phyloP scores from a whole-genome alignment of 2,888 invertebrate species.

The Diadromus collaris region DNA sequence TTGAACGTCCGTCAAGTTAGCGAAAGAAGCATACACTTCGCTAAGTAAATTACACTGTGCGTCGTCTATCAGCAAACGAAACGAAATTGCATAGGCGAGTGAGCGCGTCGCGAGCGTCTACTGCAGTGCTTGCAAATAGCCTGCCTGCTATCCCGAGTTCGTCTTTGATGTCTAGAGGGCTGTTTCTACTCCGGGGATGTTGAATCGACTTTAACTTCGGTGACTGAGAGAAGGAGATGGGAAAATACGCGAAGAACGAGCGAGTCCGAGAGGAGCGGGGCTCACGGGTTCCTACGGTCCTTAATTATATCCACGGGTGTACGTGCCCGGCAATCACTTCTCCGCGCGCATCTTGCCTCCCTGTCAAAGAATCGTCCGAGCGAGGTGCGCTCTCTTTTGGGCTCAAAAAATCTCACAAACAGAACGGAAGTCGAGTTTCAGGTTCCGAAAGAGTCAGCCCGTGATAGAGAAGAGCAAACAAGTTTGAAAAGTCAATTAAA shows the following conservation, averaged over 20 bases:
- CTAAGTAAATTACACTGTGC: conserved; percentile 16
- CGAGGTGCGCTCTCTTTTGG: conserved; percentile 28
- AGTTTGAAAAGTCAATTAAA: neutral
- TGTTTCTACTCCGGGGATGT: conserved; percentile 43
- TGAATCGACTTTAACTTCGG: conserved; percentile 26
- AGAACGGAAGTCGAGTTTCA: conserved; percentile 58
- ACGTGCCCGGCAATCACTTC: conserved; percentile 1
- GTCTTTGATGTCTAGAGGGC: conserved; percentile 53
- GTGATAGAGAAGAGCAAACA: conserved; percentile 24
- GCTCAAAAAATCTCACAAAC: conserved; percentile 56
- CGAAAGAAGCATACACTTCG: neutral
- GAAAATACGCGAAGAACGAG: conserved; percentile 8
- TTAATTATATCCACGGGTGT: conserved; percentile 51
- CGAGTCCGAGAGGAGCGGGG: neutral
- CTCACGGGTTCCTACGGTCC: conserved; percentile 42
- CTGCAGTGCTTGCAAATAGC: conserved; percentile 50
- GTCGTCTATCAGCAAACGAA: conserved; percentile 1
- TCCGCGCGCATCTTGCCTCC: conserved; percentile 15
- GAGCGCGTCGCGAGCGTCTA: conserved; percentile 2
- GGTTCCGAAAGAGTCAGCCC: conserved; percentile 6
- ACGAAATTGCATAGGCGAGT: neutral
- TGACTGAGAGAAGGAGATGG: conserved; percentile 33
- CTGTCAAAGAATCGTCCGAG: conserved; percentile 51
- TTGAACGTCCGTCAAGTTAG: conserved; percentile 16
- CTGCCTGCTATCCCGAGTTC: conserved; percentile 8